These are phyloP conservation scores for Aphidius ervi DNA, from an alignment of 1,140 invertebrate species.

Conservation along the genomic window DNA sequence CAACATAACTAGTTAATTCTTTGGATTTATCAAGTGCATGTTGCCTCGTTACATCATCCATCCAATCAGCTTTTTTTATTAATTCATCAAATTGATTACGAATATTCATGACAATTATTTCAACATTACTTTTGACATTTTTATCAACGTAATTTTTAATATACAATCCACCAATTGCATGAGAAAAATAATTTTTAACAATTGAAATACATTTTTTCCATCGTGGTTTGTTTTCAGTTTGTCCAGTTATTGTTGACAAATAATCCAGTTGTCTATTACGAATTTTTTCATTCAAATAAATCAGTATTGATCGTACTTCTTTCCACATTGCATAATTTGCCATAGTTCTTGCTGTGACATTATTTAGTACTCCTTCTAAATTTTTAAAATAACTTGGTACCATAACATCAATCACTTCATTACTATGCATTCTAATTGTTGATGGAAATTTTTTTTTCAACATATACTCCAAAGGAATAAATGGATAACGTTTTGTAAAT, in stretches of 20 bases:
- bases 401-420: conserved; percentile 77
- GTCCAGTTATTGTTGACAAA: conserved; percentile 69
- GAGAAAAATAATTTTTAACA: conserved; percentile 66
- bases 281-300: conserved; percentile 71
- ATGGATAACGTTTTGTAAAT: conserved; percentile 68
- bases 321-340: conserved; percentile 84
- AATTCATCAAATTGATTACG: conserved; percentile 56
- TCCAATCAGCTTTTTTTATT: conserved; percentile 70
- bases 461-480: conserved; percentile 77
- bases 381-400: conserved; percentile 59
- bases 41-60: conserved; percentile 75
- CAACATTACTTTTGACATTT: conserved; percentile 47
- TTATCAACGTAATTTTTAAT: conserved; percentile 57
- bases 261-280: conserved; percentile 69
- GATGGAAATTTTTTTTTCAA: conserved; percentile 71
- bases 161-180: conserved; percentile 62
- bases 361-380: conserved; percentile 53
- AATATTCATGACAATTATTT: conserved; percentile 84
- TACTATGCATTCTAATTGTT: conserved; percentile 56
- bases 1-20: conserved; percentile 73
- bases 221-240: conserved; percentile 69
- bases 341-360: conserved; percentile 59
- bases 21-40: conserved; percentile 70
- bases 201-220: conserved; percentile 83
- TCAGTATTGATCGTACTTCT: conserved; percentile 66